phyloP scores from a whole-genome alignment of 2,113 vertebrate genomes.

The Tetraodon nigroviridis region DNA sequence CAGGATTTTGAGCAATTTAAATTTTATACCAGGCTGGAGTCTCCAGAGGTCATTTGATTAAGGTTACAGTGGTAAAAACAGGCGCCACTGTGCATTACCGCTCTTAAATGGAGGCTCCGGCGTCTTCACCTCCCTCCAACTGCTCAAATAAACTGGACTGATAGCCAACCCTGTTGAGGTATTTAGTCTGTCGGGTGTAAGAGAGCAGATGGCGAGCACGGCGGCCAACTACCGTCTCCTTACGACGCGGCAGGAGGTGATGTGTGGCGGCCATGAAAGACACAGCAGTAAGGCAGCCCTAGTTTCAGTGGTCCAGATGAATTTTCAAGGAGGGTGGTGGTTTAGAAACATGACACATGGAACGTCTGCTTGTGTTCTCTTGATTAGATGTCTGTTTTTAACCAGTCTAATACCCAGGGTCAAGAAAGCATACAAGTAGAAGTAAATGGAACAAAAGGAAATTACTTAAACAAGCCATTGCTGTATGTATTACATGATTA shows the following conservation, averaged over 20 bases:
- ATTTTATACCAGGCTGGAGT: neutral
- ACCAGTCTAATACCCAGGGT: slow-evolving; percentile 7
- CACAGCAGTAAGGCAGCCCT: neutral
- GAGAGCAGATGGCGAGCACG: slow-evolving; percentile 44
- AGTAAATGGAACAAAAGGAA: slow-evolving; percentile 1
- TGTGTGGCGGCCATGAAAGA: neutral
- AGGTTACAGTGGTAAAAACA: neutral
- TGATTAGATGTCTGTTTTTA: slow-evolving; percentile 1
- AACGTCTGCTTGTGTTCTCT: neutral
- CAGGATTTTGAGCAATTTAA: neutral
- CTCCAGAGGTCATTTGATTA: neutral
- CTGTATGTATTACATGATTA: slow-evolving; percentile 18
- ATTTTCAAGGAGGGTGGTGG: slow-evolving; percentile 13
- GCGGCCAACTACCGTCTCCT: slow-evolving; percentile 38
- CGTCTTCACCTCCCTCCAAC: neutral
- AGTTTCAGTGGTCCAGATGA: slow-evolving; percentile 10
- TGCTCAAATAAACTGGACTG: slow-evolving; percentile 5
- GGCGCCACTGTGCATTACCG: neutral
- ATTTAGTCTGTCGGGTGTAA: slow-evolving; percentile 14
- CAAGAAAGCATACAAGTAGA: slow-evolving; percentile 7
- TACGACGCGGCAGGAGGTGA: slow-evolving; percentile 11
- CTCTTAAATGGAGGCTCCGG: neutral
- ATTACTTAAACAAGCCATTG: slow-evolving; percentile 7
- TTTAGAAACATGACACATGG: slow-evolving; percentile 12
- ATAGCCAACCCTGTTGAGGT: slow-evolving; percentile 36